Conservation (phyloP, 2,888 invertebrate genomes). For the Macaria notata region DNA sequence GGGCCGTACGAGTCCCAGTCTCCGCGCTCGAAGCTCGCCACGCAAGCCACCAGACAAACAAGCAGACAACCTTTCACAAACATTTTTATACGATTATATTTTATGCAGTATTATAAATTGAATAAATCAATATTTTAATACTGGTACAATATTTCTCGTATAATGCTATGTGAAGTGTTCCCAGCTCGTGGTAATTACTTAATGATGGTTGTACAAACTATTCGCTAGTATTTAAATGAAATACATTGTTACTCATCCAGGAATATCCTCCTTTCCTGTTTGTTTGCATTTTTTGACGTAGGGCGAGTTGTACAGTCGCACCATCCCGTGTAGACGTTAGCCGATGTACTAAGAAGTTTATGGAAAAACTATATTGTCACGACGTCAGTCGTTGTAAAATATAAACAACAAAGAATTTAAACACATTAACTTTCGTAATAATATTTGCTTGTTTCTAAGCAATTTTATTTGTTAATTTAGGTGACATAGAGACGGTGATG, state of each 20-base stretch:
- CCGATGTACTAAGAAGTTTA: too few relatives aligned
- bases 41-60: slow-evolving; percentile 6
- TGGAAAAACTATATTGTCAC: too few relatives aligned
- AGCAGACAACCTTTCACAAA: slow-evolving; percentile 16
- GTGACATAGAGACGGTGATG: too few relatives aligned
- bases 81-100: slow-evolving; percentile 20
- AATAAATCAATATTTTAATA: slow-evolving; percentile 13
- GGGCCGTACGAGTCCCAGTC: slow-evolving; percentile 20
- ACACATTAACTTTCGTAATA: too few relatives aligned
- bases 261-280: too few relatives aligned
- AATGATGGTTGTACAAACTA: neutral
- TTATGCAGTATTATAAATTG: slow-evolving; percentile 14
- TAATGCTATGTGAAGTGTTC: slow-evolving; percentile 7
- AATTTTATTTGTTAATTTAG: too few relatives aligned
- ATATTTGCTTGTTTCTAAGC: too few relatives aligned
- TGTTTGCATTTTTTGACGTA: too few relatives aligned
- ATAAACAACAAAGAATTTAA: too few relatives aligned
- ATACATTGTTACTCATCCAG: neutral
- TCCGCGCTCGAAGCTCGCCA: slow-evolving; percentile 16
- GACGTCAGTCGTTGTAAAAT: too few relatives aligned
- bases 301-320: too few relatives aligned
- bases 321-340: too few relatives aligned
- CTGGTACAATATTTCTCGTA: slow-evolving; percentile 12
- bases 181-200: neutral
- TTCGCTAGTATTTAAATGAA: neutral